Percentiles rank a stretch among this genome's conserved stretches.
Evolutionary conservation across 1,140 invertebrate species (phyloP).

Genomic region (Drosophila grimshawi): DNA sequence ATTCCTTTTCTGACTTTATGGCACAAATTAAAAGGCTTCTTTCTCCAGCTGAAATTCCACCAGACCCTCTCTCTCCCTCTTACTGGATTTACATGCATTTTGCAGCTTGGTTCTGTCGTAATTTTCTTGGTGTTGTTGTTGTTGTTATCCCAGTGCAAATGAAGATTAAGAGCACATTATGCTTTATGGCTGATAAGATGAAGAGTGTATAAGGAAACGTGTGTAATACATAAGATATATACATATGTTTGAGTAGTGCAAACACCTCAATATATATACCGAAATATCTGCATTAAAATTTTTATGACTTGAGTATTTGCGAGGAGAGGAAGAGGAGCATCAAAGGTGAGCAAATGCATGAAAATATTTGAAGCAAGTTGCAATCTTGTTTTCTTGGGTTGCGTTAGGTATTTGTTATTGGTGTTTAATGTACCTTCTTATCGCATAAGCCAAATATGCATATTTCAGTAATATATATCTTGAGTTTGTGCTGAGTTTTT

Average conservation of each 20-base stretch:
- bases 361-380: background rate
- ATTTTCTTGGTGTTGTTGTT: conserved; percentile 4
- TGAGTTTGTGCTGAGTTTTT: background rate
- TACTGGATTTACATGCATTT: background rate
- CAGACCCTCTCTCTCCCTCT: background rate
- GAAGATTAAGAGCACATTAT: conserved; percentile 55
- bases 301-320: conserved; percentile 26
- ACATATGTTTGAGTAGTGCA: background rate
- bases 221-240: background rate
- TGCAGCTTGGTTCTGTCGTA: conserved; percentile 1
- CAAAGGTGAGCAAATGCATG: background rate
- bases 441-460: no score
- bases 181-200: conserved; percentile 47
- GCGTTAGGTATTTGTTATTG: no score
- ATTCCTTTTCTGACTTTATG: conserved; percentile 69
- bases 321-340: background rate
- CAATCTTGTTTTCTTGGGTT: no score
- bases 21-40: conserved; percentile 73
- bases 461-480: background rate
- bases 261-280: conserved; percentile 26
- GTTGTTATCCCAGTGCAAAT: conserved; percentile 36
- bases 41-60: conserved; percentile 10
- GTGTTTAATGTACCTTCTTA: no score
- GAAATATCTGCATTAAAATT: conserved; percentile 11
- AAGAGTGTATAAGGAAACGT: conserved; percentile 28